Conservation (phyloP, 2,888 invertebrate genomes). For the Embidobia sp. region DNA sequence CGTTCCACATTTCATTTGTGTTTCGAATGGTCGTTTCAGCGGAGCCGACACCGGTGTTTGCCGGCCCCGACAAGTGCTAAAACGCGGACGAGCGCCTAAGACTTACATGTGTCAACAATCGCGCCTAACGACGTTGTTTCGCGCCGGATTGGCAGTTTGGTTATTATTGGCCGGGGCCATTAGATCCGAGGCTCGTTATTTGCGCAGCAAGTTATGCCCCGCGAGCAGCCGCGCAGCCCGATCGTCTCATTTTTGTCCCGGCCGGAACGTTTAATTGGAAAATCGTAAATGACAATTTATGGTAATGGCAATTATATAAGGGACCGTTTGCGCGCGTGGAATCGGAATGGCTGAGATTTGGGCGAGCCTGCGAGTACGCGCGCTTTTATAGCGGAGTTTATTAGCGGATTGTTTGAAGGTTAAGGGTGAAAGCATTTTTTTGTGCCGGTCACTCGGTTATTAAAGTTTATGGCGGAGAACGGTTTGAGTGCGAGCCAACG, state of each 20-base stretch:
- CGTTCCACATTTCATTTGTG: constrained; percentile 58
- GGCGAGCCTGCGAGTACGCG: constrained; percentile 8
- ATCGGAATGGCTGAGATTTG: constrained; percentile 37
- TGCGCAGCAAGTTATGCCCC: constrained; percentile 33
- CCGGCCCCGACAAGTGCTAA: constrained; percentile 57
- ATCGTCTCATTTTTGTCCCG: constrained; percentile 15
- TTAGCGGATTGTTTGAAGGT: constrained; percentile 51
- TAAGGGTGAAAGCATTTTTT: constrained; percentile 43
- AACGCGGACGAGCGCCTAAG: constrained; percentile 38
- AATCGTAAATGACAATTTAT: constrained; percentile 60
- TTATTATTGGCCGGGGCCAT: constrained; percentile 54
- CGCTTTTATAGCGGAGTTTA: constrained; percentile 32
- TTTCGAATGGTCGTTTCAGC: constrained; percentile 51
- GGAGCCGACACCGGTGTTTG: constrained; percentile 54
- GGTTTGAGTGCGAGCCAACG: constrained; percentile 23
- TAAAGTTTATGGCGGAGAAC: constrained; percentile 39
- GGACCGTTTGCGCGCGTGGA: constrained; percentile 17
- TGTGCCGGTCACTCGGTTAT: constrained; percentile 10
- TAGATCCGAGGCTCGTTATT: constrained; percentile 55
- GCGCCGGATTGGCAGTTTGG: constrained; percentile 47
- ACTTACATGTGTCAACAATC: constrained; percentile 59
- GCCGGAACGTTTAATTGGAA: constrained; percentile 53
- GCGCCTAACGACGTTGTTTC: constrained; percentile 52
- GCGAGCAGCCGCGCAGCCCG: constrained; percentile 15
- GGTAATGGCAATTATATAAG: constrained; percentile 55